phyloP scores from a whole-genome alignment of 2,797 vertebrate genomes.

The Squalus acanthias region DNA sequence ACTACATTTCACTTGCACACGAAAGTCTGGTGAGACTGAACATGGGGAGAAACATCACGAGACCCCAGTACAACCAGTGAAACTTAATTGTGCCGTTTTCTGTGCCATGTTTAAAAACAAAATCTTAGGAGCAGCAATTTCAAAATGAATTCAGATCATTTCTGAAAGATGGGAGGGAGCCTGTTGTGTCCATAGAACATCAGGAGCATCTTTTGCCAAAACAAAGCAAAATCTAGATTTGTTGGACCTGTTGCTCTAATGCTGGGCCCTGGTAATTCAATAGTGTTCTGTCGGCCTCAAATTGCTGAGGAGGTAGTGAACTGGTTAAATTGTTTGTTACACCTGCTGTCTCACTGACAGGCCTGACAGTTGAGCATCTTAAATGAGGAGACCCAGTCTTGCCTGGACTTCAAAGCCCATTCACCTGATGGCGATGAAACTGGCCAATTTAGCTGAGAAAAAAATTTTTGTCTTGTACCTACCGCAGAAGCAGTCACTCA shows the following conservation, averaged over 20 bases:
- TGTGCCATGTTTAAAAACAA: neutral
- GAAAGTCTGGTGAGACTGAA: neutral
- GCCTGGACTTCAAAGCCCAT: slow-evolving; percentile 47
- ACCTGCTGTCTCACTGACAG: slow-evolving; percentile 51
- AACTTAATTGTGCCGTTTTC: neutral
- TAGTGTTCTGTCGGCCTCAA: neutral
- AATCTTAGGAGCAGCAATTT: neutral
- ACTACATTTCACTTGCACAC: too few relatives aligned
- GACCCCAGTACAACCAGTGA: neutral
- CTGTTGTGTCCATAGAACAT: neutral
- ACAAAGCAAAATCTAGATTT: slow-evolving; percentile 55
- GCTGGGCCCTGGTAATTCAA: slow-evolving; percentile 45
- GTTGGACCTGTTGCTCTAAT: slow-evolving; percentile 30
- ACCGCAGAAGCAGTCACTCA: slow-evolving; percentile 51
- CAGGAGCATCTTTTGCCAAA: slow-evolving; percentile 51
- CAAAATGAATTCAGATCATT: neutral
- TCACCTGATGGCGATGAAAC: slow-evolving; percentile 71
- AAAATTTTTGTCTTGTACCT: slow-evolving; percentile 46
- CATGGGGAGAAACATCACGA: neutral
- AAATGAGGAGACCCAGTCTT: slow-evolving; percentile 41
- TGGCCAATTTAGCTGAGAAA: slow-evolving; percentile 63
- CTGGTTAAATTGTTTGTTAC: slow-evolving; percentile 56
- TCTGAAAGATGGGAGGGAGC: neutral
- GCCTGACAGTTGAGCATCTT: slow-evolving; percentile 38
- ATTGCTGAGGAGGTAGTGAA: slow-evolving; percentile 41